Evolutionary conservation across 2,113 vertebrate species (phyloP).

Genomic region (Brachirus orientalis): DNA sequence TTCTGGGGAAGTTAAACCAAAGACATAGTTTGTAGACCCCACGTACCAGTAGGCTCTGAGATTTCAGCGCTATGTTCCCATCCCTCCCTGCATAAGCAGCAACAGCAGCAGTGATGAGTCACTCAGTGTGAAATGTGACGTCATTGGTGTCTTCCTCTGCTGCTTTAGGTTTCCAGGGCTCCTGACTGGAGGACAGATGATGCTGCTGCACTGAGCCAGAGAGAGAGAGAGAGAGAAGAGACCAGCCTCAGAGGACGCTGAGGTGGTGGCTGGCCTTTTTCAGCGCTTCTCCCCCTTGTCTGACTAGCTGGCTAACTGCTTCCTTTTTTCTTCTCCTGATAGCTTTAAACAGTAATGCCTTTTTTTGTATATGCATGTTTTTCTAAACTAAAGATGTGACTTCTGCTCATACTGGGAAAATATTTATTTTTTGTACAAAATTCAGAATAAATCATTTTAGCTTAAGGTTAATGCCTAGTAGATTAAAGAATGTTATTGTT

Average conservation of each 20-base stretch:
- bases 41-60: conserved; percentile 28
- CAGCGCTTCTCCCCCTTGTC: conserved; percentile 53
- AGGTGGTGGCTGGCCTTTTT: conserved; percentile 57
- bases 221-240: conserved; percentile 58
- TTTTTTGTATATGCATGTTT: conserved; percentile 14
- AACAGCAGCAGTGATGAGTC: conserved; percentile 77
- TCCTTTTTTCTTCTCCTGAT: conserved; percentile 51
- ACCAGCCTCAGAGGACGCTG: conserved; percentile 64
- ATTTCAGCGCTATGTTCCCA: conserved; percentile 52
- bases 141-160: conserved; percentile 77
- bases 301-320: no score
- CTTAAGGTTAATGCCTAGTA: no score
- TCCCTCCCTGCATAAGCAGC: conserved; percentile 48
- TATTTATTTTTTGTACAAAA: no score
- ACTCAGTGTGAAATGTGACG: conserved; percentile 73
- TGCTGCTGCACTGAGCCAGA: conserved; percentile 74
- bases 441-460: no score
- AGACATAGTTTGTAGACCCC: conserved; percentile 24
- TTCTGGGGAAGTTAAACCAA: not conserved
- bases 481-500: no score
- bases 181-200: conserved; percentile 68
- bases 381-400: no score
- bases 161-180: conserved; percentile 67
- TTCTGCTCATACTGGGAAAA: no score
- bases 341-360: conserved; percentile 57